A percentile compares a stretch with the other conserved stretches of the same genome.
Evolutionary conservation across 2,113 vertebrate genomes (phyloP).

Genomic region (Bubo bubo): DNA sequence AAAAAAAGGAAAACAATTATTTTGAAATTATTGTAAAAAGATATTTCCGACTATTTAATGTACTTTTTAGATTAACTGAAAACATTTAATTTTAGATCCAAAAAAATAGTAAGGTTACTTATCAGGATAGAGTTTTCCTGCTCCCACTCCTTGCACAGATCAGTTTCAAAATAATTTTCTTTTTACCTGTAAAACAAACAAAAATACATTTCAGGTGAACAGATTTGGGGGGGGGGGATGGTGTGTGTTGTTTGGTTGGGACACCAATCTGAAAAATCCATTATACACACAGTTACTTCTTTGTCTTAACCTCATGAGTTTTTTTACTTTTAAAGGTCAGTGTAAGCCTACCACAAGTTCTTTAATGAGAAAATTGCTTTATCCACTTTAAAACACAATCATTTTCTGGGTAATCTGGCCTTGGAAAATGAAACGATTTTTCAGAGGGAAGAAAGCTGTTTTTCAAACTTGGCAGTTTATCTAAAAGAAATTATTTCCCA

Average conservation of each 20-base stretch:
- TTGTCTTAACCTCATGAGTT: not conserved
- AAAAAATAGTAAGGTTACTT: not conserved
- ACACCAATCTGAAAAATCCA: slow-evolving; percentile 35
- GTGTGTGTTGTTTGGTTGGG: not conserved
- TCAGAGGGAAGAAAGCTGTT: not conserved
- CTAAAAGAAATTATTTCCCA: slow-evolving; percentile 15
- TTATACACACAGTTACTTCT: slow-evolving; percentile 18
- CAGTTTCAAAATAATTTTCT: not conserved
- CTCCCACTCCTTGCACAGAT: not conserved
- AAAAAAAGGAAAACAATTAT: not conserved
- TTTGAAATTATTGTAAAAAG: not conserved
- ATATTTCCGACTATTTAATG: not conserved
- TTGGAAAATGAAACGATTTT: slow-evolving; percentile 49
- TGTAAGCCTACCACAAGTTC: slow-evolving; percentile 12
- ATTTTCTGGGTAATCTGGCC: slow-evolving; percentile 16
- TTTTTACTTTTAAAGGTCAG: slow-evolving; percentile 43
- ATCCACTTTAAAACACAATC: slow-evolving; percentile 55
- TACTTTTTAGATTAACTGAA: not conserved
- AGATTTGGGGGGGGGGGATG: not conserved
- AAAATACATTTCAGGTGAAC: not conserved
- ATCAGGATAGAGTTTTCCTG: not conserved
- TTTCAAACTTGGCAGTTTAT: slow-evolving; percentile 37
- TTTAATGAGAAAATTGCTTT: slow-evolving; percentile 67
- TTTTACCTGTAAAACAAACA: not conserved
- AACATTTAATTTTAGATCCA: not conserved